phyloP scores from a whole-genome alignment of 30 jellyfish, hydroid and myxozoan species.

The Pseudorhiza aurosa region DNA sequence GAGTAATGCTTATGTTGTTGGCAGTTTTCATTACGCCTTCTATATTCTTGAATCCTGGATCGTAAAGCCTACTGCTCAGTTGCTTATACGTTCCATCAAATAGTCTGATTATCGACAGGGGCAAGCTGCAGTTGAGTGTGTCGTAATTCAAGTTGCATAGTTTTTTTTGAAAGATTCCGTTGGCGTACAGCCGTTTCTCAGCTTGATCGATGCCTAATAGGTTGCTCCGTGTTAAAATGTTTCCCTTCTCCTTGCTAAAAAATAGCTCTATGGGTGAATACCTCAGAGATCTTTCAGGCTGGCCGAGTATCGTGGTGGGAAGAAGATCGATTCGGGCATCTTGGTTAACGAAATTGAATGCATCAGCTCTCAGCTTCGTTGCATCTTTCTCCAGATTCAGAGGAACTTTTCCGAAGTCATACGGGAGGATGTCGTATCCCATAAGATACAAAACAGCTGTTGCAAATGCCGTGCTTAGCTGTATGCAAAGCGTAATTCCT shows the following conservation, averaged over 20 bases:
- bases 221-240: conserved; percentile 52
- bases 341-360: conserved; percentile 85
- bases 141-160: conserved; percentile 55
- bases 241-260: conserved; percentile 27
- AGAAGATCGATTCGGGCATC: conserved; percentile 79
- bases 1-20: conserved; percentile 59
- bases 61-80: conserved; percentile 49
- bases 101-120: conserved; percentile 75
- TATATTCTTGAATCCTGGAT: conserved; percentile 69
- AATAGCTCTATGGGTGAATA: conserved; percentile 85
- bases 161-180: conserved; percentile 37
- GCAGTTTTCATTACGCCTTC: conserved; percentile 57
- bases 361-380: conserved; percentile 94
- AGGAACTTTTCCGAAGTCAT: conserved; percentile 90
- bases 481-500: conserved; percentile 81
- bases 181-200: conserved; percentile 57
- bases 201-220: conserved; percentile 48
- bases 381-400: conserved; percentile 89
- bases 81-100: conserved; percentile 81
- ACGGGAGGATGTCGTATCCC: conserved; percentile 84
- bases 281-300: conserved; percentile 80
- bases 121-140: conserved; percentile 69
- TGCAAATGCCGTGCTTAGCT: conserved; percentile 61
- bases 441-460: conserved; percentile 75
- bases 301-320: conserved; percentile 83